These are phyloP conservation scores for Haliclona indistincta DNA, from an alignment of 37 sponge, comb jelly and placozoan species.

Conservation along the genomic window DNA sequence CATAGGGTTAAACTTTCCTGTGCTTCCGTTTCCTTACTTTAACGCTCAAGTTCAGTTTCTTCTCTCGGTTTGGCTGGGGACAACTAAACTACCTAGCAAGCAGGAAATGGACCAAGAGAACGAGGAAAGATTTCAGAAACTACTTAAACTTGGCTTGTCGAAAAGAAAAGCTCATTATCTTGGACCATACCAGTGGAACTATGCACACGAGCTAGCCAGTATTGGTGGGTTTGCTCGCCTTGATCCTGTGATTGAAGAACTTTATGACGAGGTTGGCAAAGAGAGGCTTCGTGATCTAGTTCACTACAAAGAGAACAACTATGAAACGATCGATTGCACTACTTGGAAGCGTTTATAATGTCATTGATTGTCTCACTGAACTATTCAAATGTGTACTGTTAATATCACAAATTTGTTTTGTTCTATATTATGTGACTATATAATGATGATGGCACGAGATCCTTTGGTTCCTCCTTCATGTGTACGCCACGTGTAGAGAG, in stretches of 20 bases:
- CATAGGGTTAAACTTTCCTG: constrained; percentile 40
- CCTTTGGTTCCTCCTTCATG: constrained; percentile 22
- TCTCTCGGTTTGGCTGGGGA: constrained; percentile 52
- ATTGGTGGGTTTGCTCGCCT: constrained; percentile 25
- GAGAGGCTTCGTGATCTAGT: constrained; percentile 23
- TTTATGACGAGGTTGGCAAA: constrained; percentile 17
- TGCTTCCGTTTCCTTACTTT: constrained; percentile 45
- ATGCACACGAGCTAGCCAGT: constrained; percentile 22
- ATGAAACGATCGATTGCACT: neutral
- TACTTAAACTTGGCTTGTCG: constrained; percentile 34
- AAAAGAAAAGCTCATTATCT: constrained; percentile 45
- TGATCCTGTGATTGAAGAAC: constrained; percentile 5
- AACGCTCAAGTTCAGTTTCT: constrained; percentile 52
- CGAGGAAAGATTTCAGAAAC: constrained; percentile 27
- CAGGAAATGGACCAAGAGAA: constrained; percentile 58
- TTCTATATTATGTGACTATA: no score
- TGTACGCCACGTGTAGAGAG: constrained; percentile 21
- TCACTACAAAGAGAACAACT: constrained; percentile 36
- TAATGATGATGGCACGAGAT: no score
- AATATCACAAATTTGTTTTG: no score
- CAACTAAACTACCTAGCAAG: constrained; percentile 39
- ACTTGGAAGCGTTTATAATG: no score
- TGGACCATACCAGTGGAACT: constrained; percentile 54
- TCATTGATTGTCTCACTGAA: no score
- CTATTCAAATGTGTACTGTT: no score